Base-by-base conservation (phyloP, 2,888 invertebrate genomes). In the Caradrina clavipalpis region DNA sequence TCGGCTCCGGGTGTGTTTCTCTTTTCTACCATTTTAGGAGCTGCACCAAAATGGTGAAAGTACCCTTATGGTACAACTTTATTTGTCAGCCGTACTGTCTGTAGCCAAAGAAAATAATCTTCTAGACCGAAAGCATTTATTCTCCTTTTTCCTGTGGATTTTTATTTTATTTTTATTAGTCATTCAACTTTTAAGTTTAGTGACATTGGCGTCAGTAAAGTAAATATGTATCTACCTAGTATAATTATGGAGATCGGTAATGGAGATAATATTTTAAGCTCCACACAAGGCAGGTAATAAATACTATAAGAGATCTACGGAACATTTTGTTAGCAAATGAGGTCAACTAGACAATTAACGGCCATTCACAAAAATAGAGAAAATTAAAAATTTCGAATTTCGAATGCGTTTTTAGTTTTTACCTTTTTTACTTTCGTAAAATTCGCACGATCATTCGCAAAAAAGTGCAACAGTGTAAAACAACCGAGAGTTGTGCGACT, bases 391-490 rank as follows among this genome's bases (percentile, higher is more conserved):
- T 21, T 53, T 61, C 22, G 6, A 47, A 57, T 50, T 53, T 39
- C 49, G 22, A 78, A 66, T 21, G 47, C 1, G 39, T 11, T 39
- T 39, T 39, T 39, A 39, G 39, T 11, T 8, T 56, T 56, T 53
- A 49, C 11, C 35, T 45, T 11, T 8, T 56, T 56, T 53, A 49
- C 15, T 45, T 45, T 53, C 22, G 22, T 10, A 1, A 39, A 64
- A 63, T 78, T 74, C 50, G 56, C 80, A 68, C 49, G 50, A 57
- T 15, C 22, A 31, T 45, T 73, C 49, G 22, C 13, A 76, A 78
- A 49, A 78, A 73, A 53, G 21, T 35, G 53, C 53, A 64, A 60
- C 17, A 19, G 47, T 55, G 13, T 57, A 47, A 57, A 73, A 54
- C 49, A 35, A 74, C 54, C n/a, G 39, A 65, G 22, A 51, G 17